Evolutionary conservation across 1,140 invertebrate genomes (phyloP).

Genomic region (Probaryconus sp.): DNA sequence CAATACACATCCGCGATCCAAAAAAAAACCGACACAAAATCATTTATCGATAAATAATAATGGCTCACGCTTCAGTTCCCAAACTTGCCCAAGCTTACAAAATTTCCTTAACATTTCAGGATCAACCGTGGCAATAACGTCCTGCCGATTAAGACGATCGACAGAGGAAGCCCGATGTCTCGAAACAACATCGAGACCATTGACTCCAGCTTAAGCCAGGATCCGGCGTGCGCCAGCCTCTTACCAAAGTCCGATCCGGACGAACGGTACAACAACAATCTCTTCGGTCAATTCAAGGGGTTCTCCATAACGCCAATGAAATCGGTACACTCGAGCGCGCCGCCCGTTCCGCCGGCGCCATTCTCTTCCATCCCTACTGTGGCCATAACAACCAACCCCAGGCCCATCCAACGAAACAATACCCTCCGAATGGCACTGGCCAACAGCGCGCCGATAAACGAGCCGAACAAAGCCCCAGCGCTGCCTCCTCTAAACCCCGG

Average conservation of each 20-base stretch:
- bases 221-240: constrained; percentile 75
- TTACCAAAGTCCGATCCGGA: constrained; percentile 78
- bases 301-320: constrained; percentile 86
- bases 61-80: constrained; percentile 17
- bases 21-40: too few relatives aligned
- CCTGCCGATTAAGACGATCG: constrained; percentile 73
- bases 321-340: constrained; percentile 71
- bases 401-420: constrained; percentile 59
- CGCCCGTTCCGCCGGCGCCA: constrained; percentile 73
- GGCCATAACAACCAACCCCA: constrained; percentile 73
- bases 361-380: constrained; percentile 74
- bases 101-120: constrained; percentile 72
- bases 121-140: constrained; percentile 62
- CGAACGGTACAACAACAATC: constrained; percentile 79
- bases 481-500: constrained; percentile 80
- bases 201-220: constrained; percentile 73
- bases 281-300: constrained; percentile 91
- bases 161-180: constrained; percentile 67
- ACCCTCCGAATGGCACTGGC: constrained; percentile 49
- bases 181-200: constrained; percentile 74
- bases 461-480: constrained; percentile 77
- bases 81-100: constrained; percentile 30
- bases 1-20: too few relatives aligned
- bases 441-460: constrained; percentile 45
- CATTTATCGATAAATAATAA: too few relatives aligned